phyloP scores from a whole-genome alignment of 2,888 invertebrate species.

The Caenorhabditis macrosperma region DNA sequence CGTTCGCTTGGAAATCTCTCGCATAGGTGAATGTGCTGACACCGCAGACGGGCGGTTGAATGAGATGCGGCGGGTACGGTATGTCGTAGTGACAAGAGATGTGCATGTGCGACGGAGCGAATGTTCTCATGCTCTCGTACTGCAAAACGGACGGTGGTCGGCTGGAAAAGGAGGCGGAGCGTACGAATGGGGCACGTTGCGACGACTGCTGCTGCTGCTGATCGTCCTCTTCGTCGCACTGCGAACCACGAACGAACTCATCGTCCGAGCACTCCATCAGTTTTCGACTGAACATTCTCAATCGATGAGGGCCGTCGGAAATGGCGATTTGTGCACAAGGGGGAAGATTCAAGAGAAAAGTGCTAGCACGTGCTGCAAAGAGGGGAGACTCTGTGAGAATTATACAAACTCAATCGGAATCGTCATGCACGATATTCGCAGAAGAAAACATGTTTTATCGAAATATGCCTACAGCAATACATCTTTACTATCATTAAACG shows the following conservation, averaged over 20 bases:
- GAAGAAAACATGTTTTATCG: too few relatives aligned
- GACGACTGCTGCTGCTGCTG: conserved; percentile 50
- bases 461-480: too few relatives aligned
- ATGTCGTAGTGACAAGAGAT: conserved; percentile 64
- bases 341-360: too few relatives aligned
- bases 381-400: too few relatives aligned
- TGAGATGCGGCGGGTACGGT: conserved; percentile 57
- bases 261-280: conserved; percentile 57
- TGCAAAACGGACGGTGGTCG: conserved; percentile 16
- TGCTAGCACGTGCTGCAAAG: too few relatives aligned
- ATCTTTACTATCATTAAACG: too few relatives aligned
- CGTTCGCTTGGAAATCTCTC: conserved; percentile 24
- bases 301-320: too few relatives aligned
- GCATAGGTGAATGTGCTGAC: conserved; percentile 55
- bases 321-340: not conserved
- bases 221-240: conserved; percentile 54
- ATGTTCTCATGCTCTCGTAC: conserved; percentile 59
- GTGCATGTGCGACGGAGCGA: conserved; percentile 63
- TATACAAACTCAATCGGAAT: too few relatives aligned
- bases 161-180: conserved; percentile 29
- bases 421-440: too few relatives aligned
- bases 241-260: conserved; percentile 40
- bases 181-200: conserved; percentile 49
- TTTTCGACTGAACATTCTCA: conserved; percentile 54
- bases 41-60: conserved; percentile 59